These are phyloP conservation scores for human DNA, from an alignment of 2,113 vertebrate species.

Conservation along the genomic window DNA sequence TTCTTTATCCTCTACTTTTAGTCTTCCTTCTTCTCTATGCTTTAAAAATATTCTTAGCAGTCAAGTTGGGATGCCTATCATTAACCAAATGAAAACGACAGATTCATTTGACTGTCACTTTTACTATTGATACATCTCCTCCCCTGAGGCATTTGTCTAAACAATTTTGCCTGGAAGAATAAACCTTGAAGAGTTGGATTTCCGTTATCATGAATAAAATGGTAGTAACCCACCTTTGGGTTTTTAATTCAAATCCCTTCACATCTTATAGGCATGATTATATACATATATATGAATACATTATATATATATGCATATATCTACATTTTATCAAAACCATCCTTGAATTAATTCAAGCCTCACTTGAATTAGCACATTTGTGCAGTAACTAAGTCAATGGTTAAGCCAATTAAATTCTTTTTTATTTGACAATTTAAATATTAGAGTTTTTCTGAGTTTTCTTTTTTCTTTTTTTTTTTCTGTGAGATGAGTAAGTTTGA, in stretches of 20 bases:
- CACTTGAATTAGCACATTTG: neutral
- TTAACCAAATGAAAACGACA: neutral
- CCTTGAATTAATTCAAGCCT: neutral
- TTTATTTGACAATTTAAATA: neutral
- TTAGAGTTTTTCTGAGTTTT: neutral
- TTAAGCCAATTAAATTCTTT: neutral
- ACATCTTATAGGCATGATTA: neutral
- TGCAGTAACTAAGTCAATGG: neutral
- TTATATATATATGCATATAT: neutral
- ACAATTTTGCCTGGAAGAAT: neutral
- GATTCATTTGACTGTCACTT: neutral
- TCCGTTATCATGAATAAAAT: neutral
- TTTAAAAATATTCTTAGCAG: neutral
- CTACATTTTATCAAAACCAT: neutral
- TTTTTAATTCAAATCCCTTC: conserved; percentile 11
- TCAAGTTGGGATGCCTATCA: neutral
- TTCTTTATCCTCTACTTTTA: neutral
- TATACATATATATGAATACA: neutral
- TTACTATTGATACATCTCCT: neutral
- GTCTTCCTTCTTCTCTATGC: neutral
- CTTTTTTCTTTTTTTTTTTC: neutral
- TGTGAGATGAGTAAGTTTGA: neutral
- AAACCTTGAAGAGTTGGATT: neutral
- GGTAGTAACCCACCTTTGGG: neutral
- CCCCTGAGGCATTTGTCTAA: neutral